Conservation (phyloP, 2,888 invertebrate genomes). For the Seira sanloemensis region DNA sequence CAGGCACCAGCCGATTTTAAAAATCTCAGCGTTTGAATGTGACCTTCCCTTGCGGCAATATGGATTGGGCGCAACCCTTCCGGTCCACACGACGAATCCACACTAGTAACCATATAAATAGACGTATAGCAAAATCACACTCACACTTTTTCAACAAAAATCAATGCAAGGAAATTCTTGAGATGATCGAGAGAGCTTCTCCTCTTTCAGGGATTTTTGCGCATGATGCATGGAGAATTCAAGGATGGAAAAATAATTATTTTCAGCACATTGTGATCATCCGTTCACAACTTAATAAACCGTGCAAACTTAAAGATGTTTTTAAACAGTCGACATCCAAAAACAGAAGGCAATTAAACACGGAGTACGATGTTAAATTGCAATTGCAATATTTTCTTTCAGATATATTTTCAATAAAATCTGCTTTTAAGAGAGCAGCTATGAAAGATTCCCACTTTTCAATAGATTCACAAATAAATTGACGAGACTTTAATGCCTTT, state of each 20-base stretch:
- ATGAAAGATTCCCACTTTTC: not conserved
- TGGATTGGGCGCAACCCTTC: conserved; percentile 93
- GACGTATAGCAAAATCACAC: conserved; percentile 38
- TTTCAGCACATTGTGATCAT: not conserved
- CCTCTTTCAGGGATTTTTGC: not conserved
- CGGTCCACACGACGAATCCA: conserved; percentile 72
- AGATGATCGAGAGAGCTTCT: too few relatives aligned
- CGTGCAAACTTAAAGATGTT: not conserved
- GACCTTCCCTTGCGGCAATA: conserved; percentile 91
- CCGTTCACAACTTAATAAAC: not conserved
- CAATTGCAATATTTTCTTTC: too few relatives aligned
- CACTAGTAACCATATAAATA: conserved; percentile 68
- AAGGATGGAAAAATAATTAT: not conserved
- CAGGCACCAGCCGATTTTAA: conserved; percentile 70
- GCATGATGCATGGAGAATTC: not conserved
- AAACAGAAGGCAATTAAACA: too few relatives aligned
- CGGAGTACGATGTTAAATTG: too few relatives aligned
- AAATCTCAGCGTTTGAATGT: conserved; percentile 76
- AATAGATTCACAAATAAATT: not conserved
- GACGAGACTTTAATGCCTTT: not conserved
- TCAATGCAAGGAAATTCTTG: not conserved
- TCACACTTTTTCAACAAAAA: conserved; percentile 21
- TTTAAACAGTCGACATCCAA: not conserved
- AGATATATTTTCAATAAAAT: not conserved
- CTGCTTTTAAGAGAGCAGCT: not conserved